Evolutionary conservation across 2,797 vertebrate species (phyloP), one percentile per base, ranked within the genome.

Genomic region (Poeciliopsis gracilis): DNA sequence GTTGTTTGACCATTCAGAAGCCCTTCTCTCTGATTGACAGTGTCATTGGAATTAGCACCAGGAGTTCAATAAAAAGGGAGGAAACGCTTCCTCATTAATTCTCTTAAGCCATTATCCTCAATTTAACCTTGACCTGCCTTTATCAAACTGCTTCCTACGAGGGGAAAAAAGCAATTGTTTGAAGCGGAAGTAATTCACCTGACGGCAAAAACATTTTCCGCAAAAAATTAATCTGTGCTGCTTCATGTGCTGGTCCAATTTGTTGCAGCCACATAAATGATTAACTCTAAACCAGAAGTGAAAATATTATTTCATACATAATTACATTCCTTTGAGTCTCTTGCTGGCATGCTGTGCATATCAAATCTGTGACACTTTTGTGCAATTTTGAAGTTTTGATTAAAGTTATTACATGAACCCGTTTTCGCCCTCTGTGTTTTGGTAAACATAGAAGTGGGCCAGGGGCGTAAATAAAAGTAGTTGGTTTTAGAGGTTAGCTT

Each of bases 301-400:
- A 90, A 91, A 86, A 91, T 84, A 89, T 90, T 84, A 84, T 89
- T 92, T 91, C 83, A 81, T 82, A 87, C 85, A 73, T 90, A 87
- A 90, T 91, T 82, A 86, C 67, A 81, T 91, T 88, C 80, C 67
- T 79, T 71, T 77, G 71, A 79, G 77, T 85, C 91, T 74, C 88
- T 90, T 78, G 78, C 79, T 79, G 83, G 59, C 72, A 82, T 87
- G 89, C 87, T 90, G 87, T 86, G 86, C 86, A 91, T 88, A 77
- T 75, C 38, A 83, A 69, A 88, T 87, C 73, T 83, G 80, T 72
- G 12, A 73, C 75, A 76, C 82, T 82, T 84, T 80, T 82, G 80
- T 57, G 67, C 80, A 84, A 76, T 87, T 90, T 87, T 76, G 77
- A 73, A 83, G 57, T 85, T 82, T 80, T 84, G 86, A 91, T 90